These are phyloP conservation scores for Lonchura striata DNA, from an alignment of 2,113 vertebrate genomes.

Conservation along the genomic window DNA sequence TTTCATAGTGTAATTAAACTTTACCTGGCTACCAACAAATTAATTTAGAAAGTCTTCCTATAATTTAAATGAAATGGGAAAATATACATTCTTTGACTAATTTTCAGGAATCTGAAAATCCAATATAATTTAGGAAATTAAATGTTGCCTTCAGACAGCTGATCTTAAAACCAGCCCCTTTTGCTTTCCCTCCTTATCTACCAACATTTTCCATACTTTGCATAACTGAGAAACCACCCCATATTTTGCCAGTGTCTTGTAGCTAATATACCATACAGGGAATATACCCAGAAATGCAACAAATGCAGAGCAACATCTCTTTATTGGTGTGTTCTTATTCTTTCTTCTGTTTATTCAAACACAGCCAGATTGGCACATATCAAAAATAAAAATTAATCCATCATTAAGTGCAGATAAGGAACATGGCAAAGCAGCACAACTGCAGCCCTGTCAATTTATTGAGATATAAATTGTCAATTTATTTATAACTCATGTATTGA, in stretches of 20 bases:
- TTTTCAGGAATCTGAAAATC: not conserved
- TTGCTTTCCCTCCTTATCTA: not conserved
- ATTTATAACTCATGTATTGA: not conserved
- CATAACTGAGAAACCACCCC: not conserved
- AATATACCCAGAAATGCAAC: not conserved
- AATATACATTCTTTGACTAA: slow-evolving; percentile 3
- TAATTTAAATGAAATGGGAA: slow-evolving; percentile 18
- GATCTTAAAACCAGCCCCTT: not conserved
- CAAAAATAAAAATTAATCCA: not conserved
- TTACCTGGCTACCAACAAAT: slow-evolving; percentile 21
- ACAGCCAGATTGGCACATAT: not conserved
- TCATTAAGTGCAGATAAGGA: not conserved
- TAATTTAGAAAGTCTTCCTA: not conserved
- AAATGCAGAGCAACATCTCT: not conserved
- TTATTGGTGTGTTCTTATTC: not conserved
- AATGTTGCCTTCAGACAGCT: not conserved
- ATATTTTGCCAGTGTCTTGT: not conserved
- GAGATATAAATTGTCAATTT: no score
- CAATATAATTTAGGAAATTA: not conserved
- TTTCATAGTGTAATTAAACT: slow-evolving; percentile 9
- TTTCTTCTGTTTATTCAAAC: not conserved
- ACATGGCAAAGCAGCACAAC: not conserved
- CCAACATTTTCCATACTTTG: not conserved
- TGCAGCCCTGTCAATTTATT: not conserved
- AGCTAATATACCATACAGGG: not conserved